Evolutionary conservation across 2,888 invertebrate genomes (phyloP), one percentile per base, ranked within the genome.

Genomic region (Zaprionus bogoriensis): DNA sequence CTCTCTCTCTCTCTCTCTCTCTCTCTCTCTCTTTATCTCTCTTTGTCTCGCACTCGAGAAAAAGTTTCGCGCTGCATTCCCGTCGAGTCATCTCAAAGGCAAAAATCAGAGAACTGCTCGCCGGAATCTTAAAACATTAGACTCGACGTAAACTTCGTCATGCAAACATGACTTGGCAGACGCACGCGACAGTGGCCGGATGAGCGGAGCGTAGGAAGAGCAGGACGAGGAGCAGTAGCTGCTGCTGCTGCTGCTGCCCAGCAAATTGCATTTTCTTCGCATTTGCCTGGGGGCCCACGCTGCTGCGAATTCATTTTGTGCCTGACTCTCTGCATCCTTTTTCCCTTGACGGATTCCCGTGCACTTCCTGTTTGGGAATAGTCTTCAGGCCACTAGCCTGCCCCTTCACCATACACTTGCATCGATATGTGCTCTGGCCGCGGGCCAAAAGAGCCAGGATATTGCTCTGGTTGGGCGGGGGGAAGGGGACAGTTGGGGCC

Each of bases 81-180:
- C n/a, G 32, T 36, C 17, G 17, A 36, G 17, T 39, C 20, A 39
- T 25, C 42, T 17, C 30, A 36, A 36, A 36, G 32, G 32, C 32
- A 36, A 36, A 36, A 17, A 36, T 36, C 32, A 36, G 17, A 17
- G 17, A 7, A 14, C 6, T n/a, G 28, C 51, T 67, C 46, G 59
- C 42, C 42, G 59, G 60, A 68, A 67, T 70, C 75, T 68, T 67
- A 62, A 67, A 68, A 71, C 74, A 69, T 71, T 79, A 67, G 74
- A 54, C 62, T 47, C 44, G 48, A 50, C 45, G 65, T 38, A 39
- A 81, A 76, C 63, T 84, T 78, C 74, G 81, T 84, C 84, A 80
- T 74, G 80, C 81, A 81, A 84, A 80, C 84, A 80, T 84, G 84
- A 84, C 78, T 84, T 84, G 81, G 67, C 84, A 76, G 65, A 41